Evolutionary conservation across 2,113 vertebrate genomes (phyloP).

Genomic region (Corythaixoides concolor): DNA sequence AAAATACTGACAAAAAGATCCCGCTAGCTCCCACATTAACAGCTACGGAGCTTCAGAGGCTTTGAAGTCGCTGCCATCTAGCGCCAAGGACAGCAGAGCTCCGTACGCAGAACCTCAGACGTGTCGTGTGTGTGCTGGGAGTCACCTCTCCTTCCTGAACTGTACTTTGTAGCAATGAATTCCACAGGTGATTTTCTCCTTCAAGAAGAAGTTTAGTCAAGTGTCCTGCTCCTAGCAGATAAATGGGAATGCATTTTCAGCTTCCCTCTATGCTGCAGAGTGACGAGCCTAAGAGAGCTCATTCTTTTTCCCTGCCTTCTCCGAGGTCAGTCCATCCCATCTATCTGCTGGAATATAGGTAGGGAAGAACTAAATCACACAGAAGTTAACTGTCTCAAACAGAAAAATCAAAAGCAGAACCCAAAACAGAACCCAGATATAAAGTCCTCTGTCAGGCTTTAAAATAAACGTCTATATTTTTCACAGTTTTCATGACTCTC

Average conservation of each 20-base stretch:
- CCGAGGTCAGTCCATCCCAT: not conserved
- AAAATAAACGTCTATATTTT: not conserved
- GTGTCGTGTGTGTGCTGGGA: rapidly evolving
- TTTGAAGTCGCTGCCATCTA: not conserved
- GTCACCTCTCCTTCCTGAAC: no score
- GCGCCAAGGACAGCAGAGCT: not conserved
- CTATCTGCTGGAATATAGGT: not conserved
- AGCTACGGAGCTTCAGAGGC: not conserved
- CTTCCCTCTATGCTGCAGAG: not conserved
- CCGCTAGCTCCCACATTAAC: not conserved
- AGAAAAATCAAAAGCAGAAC: not conserved
- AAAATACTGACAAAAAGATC: not conserved
- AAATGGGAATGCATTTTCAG: not conserved
- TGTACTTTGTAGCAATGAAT: not conserved
- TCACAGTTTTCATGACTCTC: not conserved
- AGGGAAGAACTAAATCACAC: not conserved
- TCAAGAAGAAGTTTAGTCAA: not conserved
- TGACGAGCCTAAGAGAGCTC: not conserved
- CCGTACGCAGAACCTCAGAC: no score
- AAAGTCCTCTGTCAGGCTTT: not conserved
- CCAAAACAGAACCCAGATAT: not conserved
- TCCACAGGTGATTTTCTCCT: not conserved
- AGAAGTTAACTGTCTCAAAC: not conserved
- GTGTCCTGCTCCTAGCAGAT: not conserved
- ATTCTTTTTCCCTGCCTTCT: not conserved